Base-by-base conservation (phyloP, 2,888 invertebrate species). In the Chaitophorus viminalis region DNA sequence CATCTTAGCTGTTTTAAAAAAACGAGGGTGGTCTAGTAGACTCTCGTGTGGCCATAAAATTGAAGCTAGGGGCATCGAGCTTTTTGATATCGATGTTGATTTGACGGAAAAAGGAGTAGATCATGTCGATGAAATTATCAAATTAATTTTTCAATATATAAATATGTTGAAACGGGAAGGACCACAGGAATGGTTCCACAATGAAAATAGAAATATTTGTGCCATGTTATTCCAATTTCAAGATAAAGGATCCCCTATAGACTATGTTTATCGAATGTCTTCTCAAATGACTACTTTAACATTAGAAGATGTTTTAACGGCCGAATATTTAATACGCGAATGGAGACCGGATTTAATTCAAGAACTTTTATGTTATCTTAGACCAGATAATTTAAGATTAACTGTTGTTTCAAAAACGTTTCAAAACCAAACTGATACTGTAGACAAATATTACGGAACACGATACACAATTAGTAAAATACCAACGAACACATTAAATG, bases 371-470 rank as follows among this genome's bases (percentile, higher is more conserved):
- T 92, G 93, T 6, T 93, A 94, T 90, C 93, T 99, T 65, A 93
- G 93, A 0, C 97, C 98, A 0, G 94, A 96, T 17, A 97, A 96
- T 90, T 94, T 97, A 89, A 93, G 96, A 68, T 92, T 96, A 8
- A 94, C 94, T 0, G 91, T 96, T 17, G 93, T 97, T 11, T 96
- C 96, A 8, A 96, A 98, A 93, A 94, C 93, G 90, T 97, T 95
- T 91, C 94, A 94, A 89, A 93, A 93, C 6, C 93, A 94, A 76
- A 94, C 95, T 18, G 93, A 95, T 33, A 92, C 94, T 90, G 93
- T 92, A 0, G 98, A 99, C 91, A 93, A 94, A 0, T 98, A 97
- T 96, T 99, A 99, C 91, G 97, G 97, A 0, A 98, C 98, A 0
- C 95, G 96, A 90, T 98, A 96, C 91, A 93, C 94, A 65, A 93